Percentiles rank a stretch among this genome's conserved stretches.
Evolutionary conservation across 1,140 invertebrate genomes (phyloP).

Genomic region (Cherax destructor): DNA sequence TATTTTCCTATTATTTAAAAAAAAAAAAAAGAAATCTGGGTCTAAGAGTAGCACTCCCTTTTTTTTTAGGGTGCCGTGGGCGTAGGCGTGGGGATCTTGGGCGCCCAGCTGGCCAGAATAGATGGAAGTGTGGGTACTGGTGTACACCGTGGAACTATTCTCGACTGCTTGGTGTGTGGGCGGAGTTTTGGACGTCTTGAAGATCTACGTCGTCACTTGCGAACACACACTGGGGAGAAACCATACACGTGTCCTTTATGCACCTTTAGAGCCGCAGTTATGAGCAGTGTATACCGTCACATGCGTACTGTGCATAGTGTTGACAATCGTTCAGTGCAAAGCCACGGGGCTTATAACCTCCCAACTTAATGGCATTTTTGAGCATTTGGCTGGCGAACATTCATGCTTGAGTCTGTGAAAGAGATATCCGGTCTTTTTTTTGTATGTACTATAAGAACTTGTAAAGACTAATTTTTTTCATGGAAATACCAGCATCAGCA

Average conservation of each 20-base stretch:
- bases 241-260: conserved; percentile 53
- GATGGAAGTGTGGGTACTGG: conserved; percentile 24
- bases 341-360: conserved; percentile 73
- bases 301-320: conserved; percentile 59
- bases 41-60: conserved; percentile 55
- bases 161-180: conserved; percentile 75
- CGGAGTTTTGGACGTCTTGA: conserved; percentile 73
- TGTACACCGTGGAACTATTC: not conserved
- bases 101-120: conserved; percentile 48
- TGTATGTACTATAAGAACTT: not conserved
- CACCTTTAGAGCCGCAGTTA: conserved; percentile 55
- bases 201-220: conserved; percentile 54
- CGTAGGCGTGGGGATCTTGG: conserved; percentile 54
- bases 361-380: conserved; percentile 72
- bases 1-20: not conserved
- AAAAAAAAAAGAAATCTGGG: conserved; percentile 3
- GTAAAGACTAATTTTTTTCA: not conserved
- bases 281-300: conserved; percentile 64
- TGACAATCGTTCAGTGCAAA: conserved; percentile 16
- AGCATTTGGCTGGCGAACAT: not conserved
- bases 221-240: conserved; percentile 67
- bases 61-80: conserved; percentile 57
- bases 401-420: not conserved
- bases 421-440: not conserved
- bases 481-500: not conserved